Percentiles rank a stretch among this genome's conserved stretches.
Evolutionary conservation across 1,140 invertebrate species (phyloP).

Genomic region (Diplogasteroides magnus): DNA sequence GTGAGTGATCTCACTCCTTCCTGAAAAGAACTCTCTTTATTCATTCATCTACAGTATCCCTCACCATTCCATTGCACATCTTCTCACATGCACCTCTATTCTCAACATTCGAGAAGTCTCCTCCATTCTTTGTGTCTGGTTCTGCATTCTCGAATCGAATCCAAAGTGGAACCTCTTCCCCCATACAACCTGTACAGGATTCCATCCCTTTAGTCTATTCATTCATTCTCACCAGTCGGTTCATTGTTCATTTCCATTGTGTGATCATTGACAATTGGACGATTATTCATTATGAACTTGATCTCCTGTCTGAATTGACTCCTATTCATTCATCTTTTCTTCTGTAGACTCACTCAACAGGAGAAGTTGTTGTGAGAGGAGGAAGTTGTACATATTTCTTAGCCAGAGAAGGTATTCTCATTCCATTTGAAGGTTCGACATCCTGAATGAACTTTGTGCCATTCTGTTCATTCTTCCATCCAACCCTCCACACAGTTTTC

Average conservation of each 20-base stretch:
- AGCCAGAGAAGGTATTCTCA: too few relatives aligned
- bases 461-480: neutral
- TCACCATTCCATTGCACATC: slow-evolving; percentile 18
- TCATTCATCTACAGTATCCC: neutral
- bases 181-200: slow-evolving; percentile 20
- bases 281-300: too few relatives aligned
- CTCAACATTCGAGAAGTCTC: neutral
- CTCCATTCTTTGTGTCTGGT: slow-evolving; percentile 1
- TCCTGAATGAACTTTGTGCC: neutral
- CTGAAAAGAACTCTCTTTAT: neutral
- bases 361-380: too few relatives aligned
- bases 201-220: too few relatives aligned
- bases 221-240: slow-evolving; percentile 4
- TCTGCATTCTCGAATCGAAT: slow-evolving; percentile 22
- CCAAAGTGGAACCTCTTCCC: slow-evolving; percentile 17
- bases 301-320: too few relatives aligned
- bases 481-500: neutral
- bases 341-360: too few relatives aligned
- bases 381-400: too few relatives aligned
- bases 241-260: too few relatives aligned
- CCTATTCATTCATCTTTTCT: too few relatives aligned
- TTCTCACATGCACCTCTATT: slow-evolving; percentile 14
- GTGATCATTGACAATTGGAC: too few relatives aligned
- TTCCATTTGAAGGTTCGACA: too few relatives aligned
- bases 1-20: slow-evolving; percentile 14